These are phyloP conservation scores for Cyphomyrus plagiostoma DNA, from an alignment of 2,113 vertebrate genomes.

Conservation along the genomic window DNA sequence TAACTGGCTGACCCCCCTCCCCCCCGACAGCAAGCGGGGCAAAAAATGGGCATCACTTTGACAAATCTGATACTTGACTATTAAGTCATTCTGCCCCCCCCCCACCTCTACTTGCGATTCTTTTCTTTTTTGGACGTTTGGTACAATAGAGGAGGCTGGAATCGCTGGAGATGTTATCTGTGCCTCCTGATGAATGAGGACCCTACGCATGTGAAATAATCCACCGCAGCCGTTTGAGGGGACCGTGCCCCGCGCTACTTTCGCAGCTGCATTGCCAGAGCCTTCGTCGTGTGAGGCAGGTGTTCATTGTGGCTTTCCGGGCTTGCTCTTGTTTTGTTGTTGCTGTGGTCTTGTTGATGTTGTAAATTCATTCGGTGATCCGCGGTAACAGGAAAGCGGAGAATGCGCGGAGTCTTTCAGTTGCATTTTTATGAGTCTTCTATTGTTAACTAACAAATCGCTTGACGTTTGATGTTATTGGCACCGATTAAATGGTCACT, in stretches of 20 bases:
- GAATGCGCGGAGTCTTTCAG: constrained; percentile 27
- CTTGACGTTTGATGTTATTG: constrained; percentile 35
- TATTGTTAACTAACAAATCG: constrained; percentile 21
- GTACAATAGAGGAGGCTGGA: constrained; percentile 52
- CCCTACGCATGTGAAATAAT: constrained; percentile 21
- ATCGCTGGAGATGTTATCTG: constrained; percentile 38
- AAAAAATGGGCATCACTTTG: background rate
- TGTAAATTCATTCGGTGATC: constrained; percentile 31
- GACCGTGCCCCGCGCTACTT: background rate
- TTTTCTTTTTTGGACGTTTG: constrained; percentile 30
- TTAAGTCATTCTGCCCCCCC: constrained; percentile 18
- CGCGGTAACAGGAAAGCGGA: constrained; percentile 45
- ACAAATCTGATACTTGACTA: constrained; percentile 9
- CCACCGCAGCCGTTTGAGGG: background rate
- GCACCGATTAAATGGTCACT: constrained; percentile 19
- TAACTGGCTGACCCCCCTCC: constrained; percentile 32
- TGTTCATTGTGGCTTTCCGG: constrained; percentile 47
- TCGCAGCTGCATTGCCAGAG: constrained; percentile 19
- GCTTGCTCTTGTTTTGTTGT: constrained; percentile 19
- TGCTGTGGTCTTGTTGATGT: background rate
- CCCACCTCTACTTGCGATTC: constrained; percentile 20
- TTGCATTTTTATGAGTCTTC: constrained; percentile 21
- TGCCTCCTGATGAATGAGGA: constrained; percentile 31
- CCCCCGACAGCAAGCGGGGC: constrained; percentile 7
- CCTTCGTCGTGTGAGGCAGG: constrained; percentile 33